Evolutionary conservation across 1,140 invertebrate genomes (phyloP).

Genomic region (Caerostris extrusa): DNA sequence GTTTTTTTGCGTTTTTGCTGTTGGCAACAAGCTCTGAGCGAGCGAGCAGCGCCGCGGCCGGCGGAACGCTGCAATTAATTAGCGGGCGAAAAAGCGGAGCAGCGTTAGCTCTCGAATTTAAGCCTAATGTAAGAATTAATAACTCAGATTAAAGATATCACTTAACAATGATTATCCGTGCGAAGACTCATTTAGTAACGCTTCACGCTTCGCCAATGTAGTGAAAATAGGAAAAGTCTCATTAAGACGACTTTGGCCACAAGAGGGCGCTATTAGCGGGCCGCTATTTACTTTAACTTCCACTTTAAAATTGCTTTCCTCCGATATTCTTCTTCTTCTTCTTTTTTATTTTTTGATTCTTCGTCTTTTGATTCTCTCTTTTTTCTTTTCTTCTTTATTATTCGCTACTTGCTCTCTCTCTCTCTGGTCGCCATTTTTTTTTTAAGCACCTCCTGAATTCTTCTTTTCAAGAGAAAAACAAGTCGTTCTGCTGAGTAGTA

Average conservation of each 20-base stretch:
- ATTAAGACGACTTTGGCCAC: slow-evolving; percentile 64
- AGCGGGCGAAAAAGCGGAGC: slow-evolving; percentile 68
- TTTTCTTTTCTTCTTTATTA: neutral
- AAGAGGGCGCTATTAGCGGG: slow-evolving; percentile 74
- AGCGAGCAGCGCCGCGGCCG: neutral
- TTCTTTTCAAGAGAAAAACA: slow-evolving; percentile 64
- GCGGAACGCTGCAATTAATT: slow-evolving; percentile 69
- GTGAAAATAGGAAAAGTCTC: slow-evolving; percentile 75
- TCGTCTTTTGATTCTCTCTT: neutral
- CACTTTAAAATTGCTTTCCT: slow-evolving; percentile 71
- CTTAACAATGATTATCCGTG: slow-evolving; percentile 77
- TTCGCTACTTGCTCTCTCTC: neutral
- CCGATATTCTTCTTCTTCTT: slow-evolving; percentile 44
- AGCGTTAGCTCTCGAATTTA: slow-evolving; percentile 75
- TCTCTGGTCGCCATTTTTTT: slow-evolving; percentile 56
- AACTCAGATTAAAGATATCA: slow-evolving; percentile 77
- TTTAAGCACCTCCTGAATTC: slow-evolving; percentile 61
- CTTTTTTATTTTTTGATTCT: neutral
- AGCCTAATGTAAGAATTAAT: slow-evolving; percentile 77
- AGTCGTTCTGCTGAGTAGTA: slow-evolving; percentile 9
- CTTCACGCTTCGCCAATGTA: slow-evolving; percentile 68
- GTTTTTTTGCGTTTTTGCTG: neutral
- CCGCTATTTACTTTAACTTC: slow-evolving; percentile 74
- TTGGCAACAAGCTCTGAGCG: slow-evolving; percentile 1
- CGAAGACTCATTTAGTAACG: slow-evolving; percentile 76